Evolutionary conservation across 2,797 vertebrate species (phyloP).

Genomic region (Paratrypauchen microcephalus): DNA sequence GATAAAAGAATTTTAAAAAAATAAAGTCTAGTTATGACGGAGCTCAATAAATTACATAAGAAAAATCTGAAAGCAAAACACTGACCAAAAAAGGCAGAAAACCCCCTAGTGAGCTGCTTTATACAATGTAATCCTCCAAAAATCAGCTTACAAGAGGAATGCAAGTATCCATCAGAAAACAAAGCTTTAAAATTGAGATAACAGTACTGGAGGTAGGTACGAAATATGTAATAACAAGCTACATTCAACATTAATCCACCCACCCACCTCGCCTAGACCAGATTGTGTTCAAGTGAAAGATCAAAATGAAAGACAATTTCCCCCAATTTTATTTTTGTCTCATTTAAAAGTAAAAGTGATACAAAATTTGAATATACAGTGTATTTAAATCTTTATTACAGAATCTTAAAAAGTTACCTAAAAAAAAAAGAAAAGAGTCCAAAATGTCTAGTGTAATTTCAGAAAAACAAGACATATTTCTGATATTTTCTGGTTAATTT

Average conservation of each 20-base stretch:
- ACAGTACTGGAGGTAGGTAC: neutral
- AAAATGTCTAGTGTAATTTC: too few relatives aligned
- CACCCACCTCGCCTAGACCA: neutral
- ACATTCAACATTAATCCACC: neutral
- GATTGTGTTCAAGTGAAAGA: neutral
- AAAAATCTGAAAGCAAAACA: neutral
- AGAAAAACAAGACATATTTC: too few relatives aligned
- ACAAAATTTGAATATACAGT: too few relatives aligned
- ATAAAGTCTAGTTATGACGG: slow-evolving; percentile 14
- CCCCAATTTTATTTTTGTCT: too few relatives aligned
- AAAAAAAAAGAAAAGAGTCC: too few relatives aligned
- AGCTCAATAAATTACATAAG: neutral
- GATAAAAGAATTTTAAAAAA: slow-evolving; percentile 24
- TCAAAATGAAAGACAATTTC: too few relatives aligned
- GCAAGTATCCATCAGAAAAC: neutral
- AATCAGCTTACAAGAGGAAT: slow-evolving; percentile 5
- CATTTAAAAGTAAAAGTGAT: too few relatives aligned
- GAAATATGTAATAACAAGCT: neutral
- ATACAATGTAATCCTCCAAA: neutral
- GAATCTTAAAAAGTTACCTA: too few relatives aligned
- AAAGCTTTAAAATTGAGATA: neutral
- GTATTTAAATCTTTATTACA: too few relatives aligned
- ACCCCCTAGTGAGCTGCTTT: neutral
- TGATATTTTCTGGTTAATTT: too few relatives aligned
- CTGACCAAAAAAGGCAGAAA: neutral